Evolutionary conservation across 2,888 invertebrate species (phyloP).

Genomic region (Acanthosepion lycidas): DNA sequence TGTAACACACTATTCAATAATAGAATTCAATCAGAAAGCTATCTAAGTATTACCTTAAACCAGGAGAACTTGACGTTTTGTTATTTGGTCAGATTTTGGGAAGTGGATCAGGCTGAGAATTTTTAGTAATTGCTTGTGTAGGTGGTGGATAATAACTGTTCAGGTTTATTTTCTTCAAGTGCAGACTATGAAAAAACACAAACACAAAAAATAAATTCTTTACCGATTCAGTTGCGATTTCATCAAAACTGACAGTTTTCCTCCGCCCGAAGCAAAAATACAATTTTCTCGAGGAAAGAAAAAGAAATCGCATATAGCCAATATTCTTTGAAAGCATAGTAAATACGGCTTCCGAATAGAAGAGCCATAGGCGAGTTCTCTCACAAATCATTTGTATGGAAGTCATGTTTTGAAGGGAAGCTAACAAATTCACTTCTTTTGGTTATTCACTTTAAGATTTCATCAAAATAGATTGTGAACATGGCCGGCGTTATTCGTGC

Average conservation of each 20-base stretch:
- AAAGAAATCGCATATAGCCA: not conserved
- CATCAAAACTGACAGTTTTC: not conserved
- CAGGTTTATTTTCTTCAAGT: not conserved
- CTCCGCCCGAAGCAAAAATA: not conserved
- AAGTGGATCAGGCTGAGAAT: too few relatives aligned
- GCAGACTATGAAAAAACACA: not conserved
- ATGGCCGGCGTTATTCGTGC: not conserved
- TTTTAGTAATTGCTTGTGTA: too few relatives aligned
- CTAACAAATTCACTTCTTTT: not conserved
- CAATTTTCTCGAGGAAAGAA: not conserved
- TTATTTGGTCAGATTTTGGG: too few relatives aligned
- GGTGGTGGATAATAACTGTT: not conserved
- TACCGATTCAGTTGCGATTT: not conserved
- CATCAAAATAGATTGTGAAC: not conserved
- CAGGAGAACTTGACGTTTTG: too few relatives aligned
- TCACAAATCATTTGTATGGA: not conserved
- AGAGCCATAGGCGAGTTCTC: not conserved
- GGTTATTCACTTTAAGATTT: not conserved
- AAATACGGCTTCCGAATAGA: not conserved
- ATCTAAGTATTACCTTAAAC: too few relatives aligned
- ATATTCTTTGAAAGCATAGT: not conserved
- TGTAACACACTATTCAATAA: too few relatives aligned
- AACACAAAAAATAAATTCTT: not conserved
- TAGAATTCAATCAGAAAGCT: too few relatives aligned
- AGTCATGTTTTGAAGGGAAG: not conserved